Percentiles rank a stretch among this genome's conserved stretches.
Conservation (phyloP, 2,888 invertebrate genomes). For the Poecilobothrus nobilitatus region DNA sequence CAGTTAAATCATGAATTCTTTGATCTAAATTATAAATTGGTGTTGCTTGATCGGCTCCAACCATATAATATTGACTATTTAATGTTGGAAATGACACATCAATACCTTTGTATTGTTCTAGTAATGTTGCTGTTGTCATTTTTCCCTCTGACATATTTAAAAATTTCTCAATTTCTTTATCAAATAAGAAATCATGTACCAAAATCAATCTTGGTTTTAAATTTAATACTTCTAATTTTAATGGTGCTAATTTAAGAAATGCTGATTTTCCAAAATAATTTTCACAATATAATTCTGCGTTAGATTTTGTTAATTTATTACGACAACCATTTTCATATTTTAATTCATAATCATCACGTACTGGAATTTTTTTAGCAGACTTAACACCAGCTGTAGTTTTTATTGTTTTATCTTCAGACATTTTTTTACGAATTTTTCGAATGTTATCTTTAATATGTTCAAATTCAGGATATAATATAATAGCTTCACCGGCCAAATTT, state of each 20-base stretch:
- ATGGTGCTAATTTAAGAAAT: constrained; percentile 24
- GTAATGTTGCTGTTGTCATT: constrained; percentile 23
- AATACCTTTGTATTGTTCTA: neutral
- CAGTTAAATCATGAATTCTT: constrained; percentile 27
- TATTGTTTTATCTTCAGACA: neutral
- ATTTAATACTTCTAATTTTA: constrained; percentile 27
- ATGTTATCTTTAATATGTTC: neutral
- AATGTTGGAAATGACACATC: neutral
- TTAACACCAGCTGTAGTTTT: neutral
- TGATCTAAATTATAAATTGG: constrained; percentile 20
- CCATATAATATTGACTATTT: neutral
- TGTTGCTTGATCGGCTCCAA: neutral
- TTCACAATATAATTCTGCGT: constrained; percentile 55
- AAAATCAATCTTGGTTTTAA: constrained; percentile 24
- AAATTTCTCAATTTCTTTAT: constrained; percentile 21
- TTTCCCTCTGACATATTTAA: constrained; percentile 16
- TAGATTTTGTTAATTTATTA: constrained; percentile 56
- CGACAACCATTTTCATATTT: constrained; percentile 54
- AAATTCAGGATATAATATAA: neutral
- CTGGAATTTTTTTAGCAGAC: neutral
- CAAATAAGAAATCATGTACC: constrained; percentile 24
- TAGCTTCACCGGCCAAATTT: neutral
- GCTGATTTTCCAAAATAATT: constrained; percentile 58
- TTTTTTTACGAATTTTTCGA: neutral
- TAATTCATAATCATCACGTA: neutral